Base-by-base conservation (phyloP, 2,113 vertebrate species). In the Melanotaenia duboulayi region DNA sequence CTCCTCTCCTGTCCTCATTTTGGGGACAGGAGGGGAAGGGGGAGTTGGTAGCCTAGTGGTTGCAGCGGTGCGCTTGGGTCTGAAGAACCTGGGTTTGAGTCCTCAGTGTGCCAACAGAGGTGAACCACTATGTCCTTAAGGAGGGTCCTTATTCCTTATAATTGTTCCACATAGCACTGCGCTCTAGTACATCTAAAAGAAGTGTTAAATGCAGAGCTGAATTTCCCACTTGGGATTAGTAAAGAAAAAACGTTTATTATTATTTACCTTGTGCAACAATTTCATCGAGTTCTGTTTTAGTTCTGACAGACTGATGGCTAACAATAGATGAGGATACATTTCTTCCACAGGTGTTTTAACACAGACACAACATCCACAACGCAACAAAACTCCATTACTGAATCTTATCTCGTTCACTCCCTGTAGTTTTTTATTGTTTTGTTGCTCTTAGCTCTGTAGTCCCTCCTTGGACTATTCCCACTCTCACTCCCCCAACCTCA, bases 371-470 rank as follows among this genome's bases (percentile, higher is more conserved):
- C 39, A 50, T 24, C 48, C 13, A 62, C 20, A 35, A 28, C 62
- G 14, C 51, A 9, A 66, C n/a, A 24, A 24, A 52, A 22, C 3
- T 14, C 0, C 13, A 14, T 42, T 1, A 42, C 44, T 75, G 17
- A 39, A 52, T 51, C 48, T 20, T 7, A 44, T 10, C 24, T 40
- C 40, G 40, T 64, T 51, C 7, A 16, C 20, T 71, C 50, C 24
- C n/a, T 49, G 39, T 23, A 22, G 11, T 61, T 55, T 90, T 86
- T 91, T 90, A 86, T 79, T 28, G 89, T 87, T 87, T 80, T 88
- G 76, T 67, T 40, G 84, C 84, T 79, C 88, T 89, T 39, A 12
- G 79, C 82, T 54, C 66, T 92, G 74, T 92, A 13, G 13, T 57
- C 35, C 35, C 17, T 92, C 87, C 32, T 7, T 35, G 32, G 32